phyloP scores from a whole-genome alignment of 2,888 invertebrate species.

The Drosophila melanosoma region DNA sequence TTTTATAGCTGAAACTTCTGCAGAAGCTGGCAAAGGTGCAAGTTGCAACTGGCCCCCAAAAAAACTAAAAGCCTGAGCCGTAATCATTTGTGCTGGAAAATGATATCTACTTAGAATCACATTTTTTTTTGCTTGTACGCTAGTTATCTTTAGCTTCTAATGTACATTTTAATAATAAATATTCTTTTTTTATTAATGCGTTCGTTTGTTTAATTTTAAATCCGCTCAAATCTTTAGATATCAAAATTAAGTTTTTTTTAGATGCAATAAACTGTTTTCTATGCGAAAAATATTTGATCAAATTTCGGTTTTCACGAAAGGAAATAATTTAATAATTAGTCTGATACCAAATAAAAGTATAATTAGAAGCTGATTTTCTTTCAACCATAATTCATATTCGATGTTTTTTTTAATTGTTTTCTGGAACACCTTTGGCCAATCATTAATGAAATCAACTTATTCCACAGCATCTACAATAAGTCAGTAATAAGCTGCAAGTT shows the following conservation, averaged over 20 bases:
- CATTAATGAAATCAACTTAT: neutral
- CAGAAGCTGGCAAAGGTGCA: slow-evolving; percentile 63
- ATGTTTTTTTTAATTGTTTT: neutral
- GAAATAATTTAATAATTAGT: neutral
- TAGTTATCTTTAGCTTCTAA: too few species aligned
- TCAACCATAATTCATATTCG: neutral
- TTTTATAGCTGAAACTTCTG: slow-evolving; percentile 72
- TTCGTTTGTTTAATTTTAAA: neutral
- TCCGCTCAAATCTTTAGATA: neutral
- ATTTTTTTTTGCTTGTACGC: neutral
- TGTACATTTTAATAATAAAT: neutral
- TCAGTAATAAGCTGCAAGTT: neutral
- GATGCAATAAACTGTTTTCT: neutral
- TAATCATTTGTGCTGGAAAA: slow-evolving; percentile 31
- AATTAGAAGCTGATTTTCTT: neutral
- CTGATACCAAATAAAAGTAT: neutral
- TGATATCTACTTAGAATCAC: slow-evolving; percentile 4
- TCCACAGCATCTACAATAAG: neutral
- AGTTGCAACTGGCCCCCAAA: slow-evolving; percentile 45
- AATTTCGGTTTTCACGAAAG: neutral
- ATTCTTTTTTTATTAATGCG: neutral
- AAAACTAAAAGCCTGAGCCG: slow-evolving; percentile 1
- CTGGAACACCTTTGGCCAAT: neutral
- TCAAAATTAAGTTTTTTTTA: neutral
- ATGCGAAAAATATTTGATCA: neutral